Conservation (phyloP, 2,113 vertebrate species). For the Callopanchax toddi region DNA sequence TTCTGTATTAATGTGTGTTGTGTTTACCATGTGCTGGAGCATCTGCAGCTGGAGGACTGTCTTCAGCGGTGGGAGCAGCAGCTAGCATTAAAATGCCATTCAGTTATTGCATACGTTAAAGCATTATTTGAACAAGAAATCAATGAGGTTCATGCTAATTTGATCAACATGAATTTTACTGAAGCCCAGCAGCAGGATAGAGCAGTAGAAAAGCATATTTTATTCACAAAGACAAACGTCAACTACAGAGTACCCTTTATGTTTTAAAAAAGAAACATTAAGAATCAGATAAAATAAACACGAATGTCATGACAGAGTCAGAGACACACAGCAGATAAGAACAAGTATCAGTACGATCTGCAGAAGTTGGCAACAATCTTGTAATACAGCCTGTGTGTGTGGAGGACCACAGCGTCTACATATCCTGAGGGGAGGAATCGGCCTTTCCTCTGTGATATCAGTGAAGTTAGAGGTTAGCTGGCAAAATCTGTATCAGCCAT, state of each 20-base stretch:
- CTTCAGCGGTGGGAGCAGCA: slow-evolving; percentile 33
- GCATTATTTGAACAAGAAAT: slow-evolving; percentile 26
- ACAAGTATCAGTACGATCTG: too few species aligned
- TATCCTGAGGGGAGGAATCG: too few species aligned
- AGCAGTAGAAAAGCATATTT: neutral
- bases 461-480: too few species aligned
- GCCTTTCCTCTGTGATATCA: too few species aligned
- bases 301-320: too few species aligned
- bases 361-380: too few species aligned
- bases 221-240: too few species aligned
- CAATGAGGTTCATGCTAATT: slow-evolving; percentile 17
- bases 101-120: slow-evolving; percentile 20
- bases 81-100: slow-evolving; percentile 49
- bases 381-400: slow-evolving; percentile 5
- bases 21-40: slow-evolving; percentile 52
- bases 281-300: too few species aligned
- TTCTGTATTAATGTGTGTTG: slow-evolving; percentile 1
- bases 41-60: slow-evolving; percentile 27
- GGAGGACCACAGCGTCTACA: neutral
- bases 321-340: too few species aligned
- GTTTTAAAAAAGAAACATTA: too few species aligned
- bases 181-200: slow-evolving; percentile 30
- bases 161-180: neutral
- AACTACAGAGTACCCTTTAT: too few species aligned
- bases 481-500: too few species aligned